Percentiles rank a stretch among this genome's conserved stretches.
Evolutionary conservation across 2,888 invertebrate species (phyloP).

Genomic region (Lycia hirtaria): DNA sequence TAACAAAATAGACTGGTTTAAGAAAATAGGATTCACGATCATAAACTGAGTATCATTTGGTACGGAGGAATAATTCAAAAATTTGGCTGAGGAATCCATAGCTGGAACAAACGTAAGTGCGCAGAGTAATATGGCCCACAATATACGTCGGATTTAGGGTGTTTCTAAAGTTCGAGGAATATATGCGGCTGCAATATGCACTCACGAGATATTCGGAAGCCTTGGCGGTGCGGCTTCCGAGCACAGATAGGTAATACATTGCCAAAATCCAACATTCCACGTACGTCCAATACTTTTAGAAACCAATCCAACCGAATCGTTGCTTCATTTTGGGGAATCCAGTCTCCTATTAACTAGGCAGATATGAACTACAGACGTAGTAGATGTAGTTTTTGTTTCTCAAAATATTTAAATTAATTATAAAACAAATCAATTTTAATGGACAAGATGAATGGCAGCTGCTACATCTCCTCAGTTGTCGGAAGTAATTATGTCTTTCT

Average conservation of each 20-base stretch:
- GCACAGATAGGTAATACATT: slow-evolving; percentile 52
- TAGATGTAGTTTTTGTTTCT: slow-evolving; percentile 5
- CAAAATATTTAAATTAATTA: slow-evolving; percentile 9
- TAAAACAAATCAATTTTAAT: slow-evolving; percentile 17
- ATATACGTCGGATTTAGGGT: slow-evolving; percentile 70
- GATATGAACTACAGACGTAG: background rate
- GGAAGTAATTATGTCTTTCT: slow-evolving; percentile 41
- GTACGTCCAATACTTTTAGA: slow-evolving; percentile 39
- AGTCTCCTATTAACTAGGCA: background rate
- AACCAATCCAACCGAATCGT: slow-evolving; percentile 34
- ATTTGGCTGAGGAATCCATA: slow-evolving; percentile 73
- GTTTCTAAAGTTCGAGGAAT: slow-evolving; percentile 64
- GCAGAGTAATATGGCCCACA: slow-evolving; percentile 68
- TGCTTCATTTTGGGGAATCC: slow-evolving; percentile 14
- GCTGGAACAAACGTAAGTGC: slow-evolving; percentile 67
- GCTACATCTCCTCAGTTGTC: slow-evolving; percentile 30
- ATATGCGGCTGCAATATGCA: slow-evolving; percentile 61
- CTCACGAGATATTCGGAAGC: slow-evolving; percentile 55
- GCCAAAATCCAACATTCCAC: slow-evolving; percentile 46
- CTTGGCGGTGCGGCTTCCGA: slow-evolving; percentile 53
- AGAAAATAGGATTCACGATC: slow-evolving; percentile 66
- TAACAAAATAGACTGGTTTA: slow-evolving; percentile 62
- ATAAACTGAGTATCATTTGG: slow-evolving; percentile 77
- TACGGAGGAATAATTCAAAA: slow-evolving; percentile 74
- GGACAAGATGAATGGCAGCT: slow-evolving; percentile 15